These are phyloP conservation scores for Lepidurus couesii DNA, from an alignment of 1,140 invertebrate genomes.

Conservation along the genomic window DNA sequence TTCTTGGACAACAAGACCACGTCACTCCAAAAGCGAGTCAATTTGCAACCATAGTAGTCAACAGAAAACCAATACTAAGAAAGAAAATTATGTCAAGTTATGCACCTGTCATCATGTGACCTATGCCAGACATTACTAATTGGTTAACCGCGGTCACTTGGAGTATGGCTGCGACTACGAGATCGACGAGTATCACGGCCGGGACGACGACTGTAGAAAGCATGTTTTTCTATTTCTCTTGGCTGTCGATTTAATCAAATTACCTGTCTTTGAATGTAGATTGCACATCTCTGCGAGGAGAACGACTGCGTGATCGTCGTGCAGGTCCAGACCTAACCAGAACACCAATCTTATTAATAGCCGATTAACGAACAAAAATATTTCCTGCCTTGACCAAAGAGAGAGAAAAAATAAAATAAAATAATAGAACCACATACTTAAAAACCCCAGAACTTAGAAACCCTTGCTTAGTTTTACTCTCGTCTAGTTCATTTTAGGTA, in stretches of 20 bases:
- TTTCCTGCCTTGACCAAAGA: not conserved
- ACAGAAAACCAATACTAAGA: not conserved
- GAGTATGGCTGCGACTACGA: not conserved
- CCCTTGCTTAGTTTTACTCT: not conserved
- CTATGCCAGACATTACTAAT: not conserved
- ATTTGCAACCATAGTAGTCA: not conserved
- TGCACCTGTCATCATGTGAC: not conserved
- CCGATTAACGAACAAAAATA: not conserved
- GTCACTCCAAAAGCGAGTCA: not conserved
- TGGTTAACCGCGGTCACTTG: not conserved
- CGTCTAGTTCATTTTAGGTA: not conserved
- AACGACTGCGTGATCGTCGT: slow-evolving; percentile 2
- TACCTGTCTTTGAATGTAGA: not conserved
- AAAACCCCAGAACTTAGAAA: not conserved
- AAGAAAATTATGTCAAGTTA: not conserved
- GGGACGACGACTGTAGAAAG: not conserved
- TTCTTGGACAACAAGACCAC: not conserved
- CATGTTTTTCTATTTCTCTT: not conserved
- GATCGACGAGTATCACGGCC: not conserved
- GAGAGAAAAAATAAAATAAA: not conserved
- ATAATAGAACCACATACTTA: not conserved
- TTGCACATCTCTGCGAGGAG: not conserved
- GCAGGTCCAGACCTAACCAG: not conserved
- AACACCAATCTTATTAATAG: not conserved
- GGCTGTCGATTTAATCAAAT: not conserved